Evolutionary conservation across 2,113 vertebrate species (phyloP).

Genomic region (Gulo gulo): DNA sequence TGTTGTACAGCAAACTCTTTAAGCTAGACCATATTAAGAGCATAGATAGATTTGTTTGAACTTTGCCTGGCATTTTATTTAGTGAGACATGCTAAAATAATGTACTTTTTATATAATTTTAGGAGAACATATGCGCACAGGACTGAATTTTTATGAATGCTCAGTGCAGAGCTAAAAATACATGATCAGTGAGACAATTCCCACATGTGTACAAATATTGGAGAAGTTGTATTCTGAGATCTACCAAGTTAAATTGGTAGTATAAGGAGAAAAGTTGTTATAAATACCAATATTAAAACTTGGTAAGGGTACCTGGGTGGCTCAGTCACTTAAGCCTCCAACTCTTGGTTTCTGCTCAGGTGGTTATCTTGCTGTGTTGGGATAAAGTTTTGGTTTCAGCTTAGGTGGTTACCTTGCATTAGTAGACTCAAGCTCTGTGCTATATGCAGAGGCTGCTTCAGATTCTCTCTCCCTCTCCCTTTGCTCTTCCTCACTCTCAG

Average conservation of each 20-base stretch:
- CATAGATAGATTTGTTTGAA: slow-evolving; percentile 8
- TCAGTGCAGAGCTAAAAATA: not conserved
- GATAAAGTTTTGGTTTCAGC: no score
- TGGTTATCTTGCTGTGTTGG: no score
- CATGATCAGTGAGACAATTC: not conserved
- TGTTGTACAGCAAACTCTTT: not conserved
- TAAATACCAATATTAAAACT: not conserved
- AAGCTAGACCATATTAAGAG: not conserved
- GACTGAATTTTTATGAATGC: not conserved
- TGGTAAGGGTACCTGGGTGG: not conserved
- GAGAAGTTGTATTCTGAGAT: not conserved
- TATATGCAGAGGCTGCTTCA: no score
- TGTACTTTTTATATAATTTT: not conserved
- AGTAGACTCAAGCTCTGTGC: no score
- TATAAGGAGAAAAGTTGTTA: not conserved
- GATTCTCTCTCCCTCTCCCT: no score
- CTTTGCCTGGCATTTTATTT: slow-evolving; percentile 18
- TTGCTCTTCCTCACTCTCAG: no score
- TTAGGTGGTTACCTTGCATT: no score
- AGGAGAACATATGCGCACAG: not conserved
- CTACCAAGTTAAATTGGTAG: not conserved
- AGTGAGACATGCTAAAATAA: not conserved
- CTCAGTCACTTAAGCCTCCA: no score
- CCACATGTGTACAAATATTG: not conserved
- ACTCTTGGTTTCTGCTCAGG: no score